phyloP scores from a whole-genome alignment of 2,113 vertebrate species.

The Mormoops blainvillei region DNA sequence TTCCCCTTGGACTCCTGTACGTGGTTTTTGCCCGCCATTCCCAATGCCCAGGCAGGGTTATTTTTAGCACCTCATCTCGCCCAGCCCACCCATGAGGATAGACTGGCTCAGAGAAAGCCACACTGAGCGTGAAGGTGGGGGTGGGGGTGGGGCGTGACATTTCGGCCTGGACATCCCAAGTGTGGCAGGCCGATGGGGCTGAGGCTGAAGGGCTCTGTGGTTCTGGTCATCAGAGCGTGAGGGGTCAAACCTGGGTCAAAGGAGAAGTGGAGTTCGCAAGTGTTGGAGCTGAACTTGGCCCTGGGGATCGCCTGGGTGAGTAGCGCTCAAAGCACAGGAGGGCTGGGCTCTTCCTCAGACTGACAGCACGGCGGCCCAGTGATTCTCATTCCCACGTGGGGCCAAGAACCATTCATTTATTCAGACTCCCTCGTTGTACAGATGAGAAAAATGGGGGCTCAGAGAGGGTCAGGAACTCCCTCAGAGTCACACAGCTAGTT shows the following conservation, averaged over 20 bases:
- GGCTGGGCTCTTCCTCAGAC: neutral
- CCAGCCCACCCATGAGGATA: neutral
- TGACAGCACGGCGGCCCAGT: neutral
- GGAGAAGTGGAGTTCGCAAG: neutral
- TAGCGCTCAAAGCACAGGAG: neutral
- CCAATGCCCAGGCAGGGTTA: neutral
- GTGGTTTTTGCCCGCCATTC: fast-evolving
- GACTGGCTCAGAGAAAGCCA: neutral
- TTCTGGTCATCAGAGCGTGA: neutral
- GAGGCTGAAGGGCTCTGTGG: neutral
- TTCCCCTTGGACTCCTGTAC: neutral
- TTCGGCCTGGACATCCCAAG: neutral
- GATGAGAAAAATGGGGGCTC: neutral
- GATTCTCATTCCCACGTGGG: neutral
- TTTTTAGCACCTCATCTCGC: neutral
- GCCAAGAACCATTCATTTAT: neutral
- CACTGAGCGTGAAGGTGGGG: neutral
- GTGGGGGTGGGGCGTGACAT: neutral
- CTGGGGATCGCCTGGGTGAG: neutral
- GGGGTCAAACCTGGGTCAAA: neutral
- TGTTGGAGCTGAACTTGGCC: neutral
- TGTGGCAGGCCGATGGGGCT: fast-evolving
- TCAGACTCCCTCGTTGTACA: neutral
- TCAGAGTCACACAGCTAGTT: neutral
- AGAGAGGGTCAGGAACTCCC: neutral